A percentile compares a stretch with the other conserved stretches of the same genome.
Conservation (phyloP, 1,140 invertebrate species). For the Drosophila pruinosa region DNA sequence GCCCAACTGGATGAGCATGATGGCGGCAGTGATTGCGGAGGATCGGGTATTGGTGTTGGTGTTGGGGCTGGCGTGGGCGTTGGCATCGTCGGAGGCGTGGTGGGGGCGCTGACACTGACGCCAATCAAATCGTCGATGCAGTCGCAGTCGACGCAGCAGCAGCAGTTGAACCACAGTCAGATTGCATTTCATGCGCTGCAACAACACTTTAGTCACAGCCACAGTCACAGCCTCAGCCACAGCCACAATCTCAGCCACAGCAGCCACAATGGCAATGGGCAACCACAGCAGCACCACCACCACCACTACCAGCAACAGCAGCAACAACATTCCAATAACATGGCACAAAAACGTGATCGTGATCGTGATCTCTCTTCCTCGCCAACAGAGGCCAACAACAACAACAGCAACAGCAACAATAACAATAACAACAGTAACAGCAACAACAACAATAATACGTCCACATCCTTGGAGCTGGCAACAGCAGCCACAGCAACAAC, state of each 20-base stretch:
- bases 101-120: slow-evolving; percentile 69
- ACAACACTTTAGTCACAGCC: slow-evolving; percentile 69
- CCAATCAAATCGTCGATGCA: slow-evolving; percentile 53
- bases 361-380: slow-evolving; percentile 75
- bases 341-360: slow-evolving; percentile 78
- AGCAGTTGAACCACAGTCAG: slow-evolving; percentile 70
- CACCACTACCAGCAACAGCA: slow-evolving; percentile 9
- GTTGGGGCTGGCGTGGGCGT: slow-evolving; percentile 20
- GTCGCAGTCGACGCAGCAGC: slow-evolving; percentile 26
- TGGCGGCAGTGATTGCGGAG: slow-evolving; percentile 20
- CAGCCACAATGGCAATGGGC: slow-evolving; percentile 46
- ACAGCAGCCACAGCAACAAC: slow-evolving; percentile 24
- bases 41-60: background rate
- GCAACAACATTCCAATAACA: slow-evolving; percentile 75
- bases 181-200: slow-evolving; percentile 72
- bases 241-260: slow-evolving; percentile 56
- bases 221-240: too few species aligned
- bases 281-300: slow-evolving; percentile 27
- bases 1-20: slow-evolving; percentile 58
- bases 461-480: slow-evolving; percentile 42
- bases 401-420: slow-evolving; percentile 21
- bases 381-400: slow-evolving; percentile 34
- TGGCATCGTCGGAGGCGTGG: slow-evolving; percentile 43
- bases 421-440: slow-evolving; percentile 24
- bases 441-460: slow-evolving; percentile 21